Evolutionary conservation across 2,113 vertebrate species (phyloP), one percentile per base, ranked within the genome.

Genomic region (Callithrix jacchus): DNA sequence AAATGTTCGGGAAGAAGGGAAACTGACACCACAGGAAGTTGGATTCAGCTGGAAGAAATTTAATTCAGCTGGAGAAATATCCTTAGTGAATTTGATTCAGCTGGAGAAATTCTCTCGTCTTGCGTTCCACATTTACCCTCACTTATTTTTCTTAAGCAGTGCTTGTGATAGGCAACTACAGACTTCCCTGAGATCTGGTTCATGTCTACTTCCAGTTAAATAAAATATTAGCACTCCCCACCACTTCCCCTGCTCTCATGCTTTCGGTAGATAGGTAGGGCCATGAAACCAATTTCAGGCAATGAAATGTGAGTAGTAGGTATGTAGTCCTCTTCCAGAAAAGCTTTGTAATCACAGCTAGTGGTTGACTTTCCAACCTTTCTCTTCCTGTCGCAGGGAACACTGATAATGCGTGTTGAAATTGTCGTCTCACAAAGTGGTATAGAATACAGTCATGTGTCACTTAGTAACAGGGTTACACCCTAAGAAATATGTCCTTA

Each of bases 71-170:
- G 80, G 74, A 84, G 92, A 94, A 93, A 71, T 74, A 35, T 17
- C 37, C 17, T 74, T 77, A n/a, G 88, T 87, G 95, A 97, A 97
- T 94, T 83, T 79, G 66, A 96, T 61, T 74, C 87, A 97, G 32
- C 8, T 96, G 52, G 66, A 97, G 54, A 93, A 70, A 87, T 37
- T 87, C 70, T 70, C 74, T 47, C 20, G 79, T 87, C 35, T 84
- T 13, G 6, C 83, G 25, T 80, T 52, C 73, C 56, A 81, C 35
- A 13, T 71, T 81, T 49, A 49, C 16, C 80, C 12, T 32, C 30
- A 91, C 87, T 85, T 89, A 58, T 94, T 93, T 94, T 95, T 89
- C 80, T 88, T 81, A 58, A 58, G 37, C 30, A 77, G 8, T 18
- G 37, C 40, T 93, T 85, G 45, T 83, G 73, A 56, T 71, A 54